Conservation (phyloP, 2,797 vertebrate genomes). For the Tokudaia tokunoshimensis region DNA sequence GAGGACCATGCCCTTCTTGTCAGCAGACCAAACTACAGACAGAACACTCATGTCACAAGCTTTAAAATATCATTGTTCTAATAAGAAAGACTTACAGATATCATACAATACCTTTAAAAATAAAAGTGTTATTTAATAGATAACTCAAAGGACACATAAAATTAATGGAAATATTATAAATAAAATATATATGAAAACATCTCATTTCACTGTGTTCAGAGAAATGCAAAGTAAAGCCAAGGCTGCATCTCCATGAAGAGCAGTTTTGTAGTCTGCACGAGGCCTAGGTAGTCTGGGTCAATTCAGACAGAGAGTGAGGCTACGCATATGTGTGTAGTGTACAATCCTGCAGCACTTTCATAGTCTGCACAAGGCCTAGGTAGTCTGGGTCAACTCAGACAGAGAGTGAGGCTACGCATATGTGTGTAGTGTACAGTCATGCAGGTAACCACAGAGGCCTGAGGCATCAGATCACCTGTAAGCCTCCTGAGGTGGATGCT, state of each 20-base stretch:
- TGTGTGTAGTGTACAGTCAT: not conserved
- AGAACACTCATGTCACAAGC: not conserved
- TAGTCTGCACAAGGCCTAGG: not conserved
- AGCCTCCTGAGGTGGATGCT: not conserved
- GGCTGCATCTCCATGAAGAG: not conserved
- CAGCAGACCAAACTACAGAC: not conserved
- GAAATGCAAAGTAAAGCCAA: not conserved
- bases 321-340: not conserved
- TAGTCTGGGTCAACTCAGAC: not conserved
- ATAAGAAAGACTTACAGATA: not conserved
- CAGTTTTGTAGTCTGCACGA: not conserved
- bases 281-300: not conserved
- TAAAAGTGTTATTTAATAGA: constrained; percentile 14
- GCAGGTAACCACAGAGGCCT: not conserved
- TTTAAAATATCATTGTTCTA: not conserved
- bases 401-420: not conserved
- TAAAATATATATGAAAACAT: not conserved
- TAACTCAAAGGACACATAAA: not conserved
- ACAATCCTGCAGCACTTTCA: fast-evolving
- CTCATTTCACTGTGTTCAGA: not conserved
- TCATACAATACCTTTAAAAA: not conserved
- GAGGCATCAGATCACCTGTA: not conserved
- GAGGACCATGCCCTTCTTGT: not conserved
- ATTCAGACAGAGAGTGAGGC: not conserved
- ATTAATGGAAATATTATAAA: not conserved